A percentile compares a stretch with the other conserved stretches of the same genome.
These are phyloP conservation scores for Notiomystis cincta DNA, from an alignment of 2,113 vertebrate genomes.

Conservation along the genomic window DNA sequence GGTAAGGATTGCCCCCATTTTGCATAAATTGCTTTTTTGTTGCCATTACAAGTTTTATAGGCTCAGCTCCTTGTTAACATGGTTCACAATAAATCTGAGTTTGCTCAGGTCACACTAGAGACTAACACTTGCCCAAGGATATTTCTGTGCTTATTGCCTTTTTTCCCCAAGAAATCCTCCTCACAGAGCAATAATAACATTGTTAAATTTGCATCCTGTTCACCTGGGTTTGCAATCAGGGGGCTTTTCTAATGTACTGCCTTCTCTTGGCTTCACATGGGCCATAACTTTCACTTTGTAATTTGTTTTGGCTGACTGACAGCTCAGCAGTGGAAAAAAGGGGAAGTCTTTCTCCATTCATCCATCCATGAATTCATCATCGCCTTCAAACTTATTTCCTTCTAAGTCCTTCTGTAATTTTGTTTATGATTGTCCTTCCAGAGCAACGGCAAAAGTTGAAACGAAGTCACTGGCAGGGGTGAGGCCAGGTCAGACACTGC, in stretches of 20 bases:
- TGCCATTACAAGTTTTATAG: neutral
- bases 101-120: slow-evolving; percentile 20
- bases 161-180: neutral
- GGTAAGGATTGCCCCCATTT: slow-evolving; percentile 30
- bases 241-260: neutral
- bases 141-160: slow-evolving; percentile 21
- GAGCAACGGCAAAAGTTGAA: neutral
- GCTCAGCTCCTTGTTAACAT: slow-evolving; percentile 24
- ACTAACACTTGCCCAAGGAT: slow-evolving; percentile 18
- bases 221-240: neutral
- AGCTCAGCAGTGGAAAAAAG: neutral
- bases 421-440: neutral
- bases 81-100: slow-evolving; percentile 14
- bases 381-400: neutral
- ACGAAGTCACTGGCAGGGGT: neutral
- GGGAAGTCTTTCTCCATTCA: neutral
- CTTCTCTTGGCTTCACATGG: neutral
- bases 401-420: neutral
- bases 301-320: neutral
- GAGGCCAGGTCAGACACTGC: neutral
- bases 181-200: neutral
- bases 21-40: slow-evolving; percentile 49
- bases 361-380: neutral
- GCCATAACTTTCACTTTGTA: neutral
- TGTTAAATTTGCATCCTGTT: neutral